A percentile compares a stretch with the other conserved stretches of the same genome.
These are phyloP conservation scores for Haliclystus octoradiatus DNA, from an alignment of 30 jellyfish, hydroid and myxozoan species.

Conservation along the genomic window DNA sequence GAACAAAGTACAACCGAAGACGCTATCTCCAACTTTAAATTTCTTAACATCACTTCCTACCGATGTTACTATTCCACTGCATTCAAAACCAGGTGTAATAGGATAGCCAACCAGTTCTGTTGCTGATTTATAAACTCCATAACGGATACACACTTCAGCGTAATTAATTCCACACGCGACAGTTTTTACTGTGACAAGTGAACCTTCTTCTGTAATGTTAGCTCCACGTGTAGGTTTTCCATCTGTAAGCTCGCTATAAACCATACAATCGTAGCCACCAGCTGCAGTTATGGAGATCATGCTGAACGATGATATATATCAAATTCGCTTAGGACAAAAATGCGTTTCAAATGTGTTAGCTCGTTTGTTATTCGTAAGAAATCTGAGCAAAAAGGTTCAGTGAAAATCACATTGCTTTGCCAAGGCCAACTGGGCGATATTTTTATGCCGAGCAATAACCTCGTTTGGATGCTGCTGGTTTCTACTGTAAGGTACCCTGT, in stretches of 20 bases:
- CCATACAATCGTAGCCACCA: slow-evolving; percentile 70
- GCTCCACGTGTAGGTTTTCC: slow-evolving; percentile 51
- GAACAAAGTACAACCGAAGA: slow-evolving; percentile 67
- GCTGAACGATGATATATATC: not conserved
- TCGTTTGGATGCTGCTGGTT: too few relatives aligned
- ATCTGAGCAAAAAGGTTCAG: too few relatives aligned
- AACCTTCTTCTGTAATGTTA: slow-evolving; percentile 24
- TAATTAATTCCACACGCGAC: slow-evolving; percentile 70
- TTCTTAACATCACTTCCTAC: slow-evolving; percentile 61
- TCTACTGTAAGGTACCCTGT: too few relatives aligned
- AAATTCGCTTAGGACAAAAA: too few relatives aligned
- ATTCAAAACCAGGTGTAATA: slow-evolving; percentile 91
- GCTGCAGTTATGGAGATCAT: slow-evolving; percentile 51
- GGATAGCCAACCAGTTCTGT: slow-evolving; percentile 91
- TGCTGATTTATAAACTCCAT: slow-evolving; percentile 76
- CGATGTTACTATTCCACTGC: slow-evolving; percentile 52
- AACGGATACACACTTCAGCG: slow-evolving; percentile 62
- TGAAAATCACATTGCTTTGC: too few relatives aligned
- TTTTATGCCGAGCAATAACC: too few relatives aligned
- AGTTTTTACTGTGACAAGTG: slow-evolving; percentile 30
- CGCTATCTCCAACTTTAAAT: slow-evolving; percentile 63
- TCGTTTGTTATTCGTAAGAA: too few relatives aligned
- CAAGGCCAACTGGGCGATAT: too few relatives aligned
- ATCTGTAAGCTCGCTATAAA: slow-evolving; percentile 39
- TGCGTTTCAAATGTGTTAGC: too few relatives aligned